Conservation (phyloP, 2,797 vertebrate species). For the Dermochelys coriacea region DNA sequence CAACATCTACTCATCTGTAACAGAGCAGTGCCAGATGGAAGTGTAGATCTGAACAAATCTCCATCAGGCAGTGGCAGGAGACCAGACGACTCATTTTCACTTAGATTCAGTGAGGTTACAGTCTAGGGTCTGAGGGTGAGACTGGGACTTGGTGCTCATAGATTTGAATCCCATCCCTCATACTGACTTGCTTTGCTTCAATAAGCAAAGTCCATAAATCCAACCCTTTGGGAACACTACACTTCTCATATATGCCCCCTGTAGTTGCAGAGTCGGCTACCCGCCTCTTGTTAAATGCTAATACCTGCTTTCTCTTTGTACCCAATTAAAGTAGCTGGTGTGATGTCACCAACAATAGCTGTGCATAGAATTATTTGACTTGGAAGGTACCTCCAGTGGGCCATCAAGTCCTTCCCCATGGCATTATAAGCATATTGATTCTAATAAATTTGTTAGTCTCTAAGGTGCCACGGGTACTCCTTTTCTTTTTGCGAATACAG, state of each 20-base stretch:
- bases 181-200: neutral
- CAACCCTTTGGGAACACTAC: neutral
- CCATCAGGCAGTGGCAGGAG: neutral
- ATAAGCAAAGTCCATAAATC: neutral
- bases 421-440: neutral
- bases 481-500: too few relatives aligned
- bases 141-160: neutral
- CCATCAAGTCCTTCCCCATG: conserved; percentile 15
- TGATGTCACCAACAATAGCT: neutral
- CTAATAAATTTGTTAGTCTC: too few relatives aligned
- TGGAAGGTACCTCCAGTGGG: neutral
- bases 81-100: neutral
- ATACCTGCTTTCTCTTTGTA: conserved; percentile 16
- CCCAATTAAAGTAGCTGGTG: conserved; percentile 22
- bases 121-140: neutral
- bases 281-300: neutral
- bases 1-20: neutral
- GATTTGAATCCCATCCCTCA: neutral
- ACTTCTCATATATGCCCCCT: neutral
- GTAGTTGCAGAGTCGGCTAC: neutral
- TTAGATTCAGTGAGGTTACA: neutral
- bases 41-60: neutral
- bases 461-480: too few relatives aligned
- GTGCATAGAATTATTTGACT: conserved; percentile 35
- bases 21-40: neutral